A percentile compares a stretch with the other conserved stretches of the same genome.
Evolutionary conservation across 2,888 invertebrate genomes (phyloP).

Genomic region (Xanthia icteritia): DNA sequence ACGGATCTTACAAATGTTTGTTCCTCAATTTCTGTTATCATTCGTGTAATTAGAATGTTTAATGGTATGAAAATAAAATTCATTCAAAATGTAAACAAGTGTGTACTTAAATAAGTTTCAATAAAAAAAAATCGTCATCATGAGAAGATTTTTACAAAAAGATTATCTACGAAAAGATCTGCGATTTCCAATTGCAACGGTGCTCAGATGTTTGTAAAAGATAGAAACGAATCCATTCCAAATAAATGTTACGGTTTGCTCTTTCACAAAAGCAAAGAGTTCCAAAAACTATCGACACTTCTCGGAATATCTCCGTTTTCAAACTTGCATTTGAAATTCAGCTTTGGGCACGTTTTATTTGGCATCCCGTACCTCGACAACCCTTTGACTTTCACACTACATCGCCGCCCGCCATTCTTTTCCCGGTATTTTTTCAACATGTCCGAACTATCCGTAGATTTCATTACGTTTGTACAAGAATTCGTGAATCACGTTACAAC

Average conservation of each 20-base stretch:
- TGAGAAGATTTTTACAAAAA: constrained; percentile 4
- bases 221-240: constrained; percentile 34
- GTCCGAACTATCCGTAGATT: constrained; percentile 44
- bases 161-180: constrained; percentile 12
- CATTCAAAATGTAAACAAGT: neutral
- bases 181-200: constrained; percentile 12
- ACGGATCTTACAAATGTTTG: constrained; percentile 29
- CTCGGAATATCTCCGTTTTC: constrained; percentile 36
- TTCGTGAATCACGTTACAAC: constrained; percentile 63
- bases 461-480: constrained; percentile 59
- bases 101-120: neutral
- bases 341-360: constrained; percentile 38
- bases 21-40: constrained; percentile 15
- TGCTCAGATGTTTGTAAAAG: constrained; percentile 38
- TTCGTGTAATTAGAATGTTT: constrained; percentile 12
- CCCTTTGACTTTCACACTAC: constrained; percentile 25
- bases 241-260: constrained; percentile 49
- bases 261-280: constrained; percentile 22
- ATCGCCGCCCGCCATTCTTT: constrained; percentile 12
- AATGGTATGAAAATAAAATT: neutral
- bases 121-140: neutral
- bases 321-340: constrained; percentile 31
- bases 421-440: constrained; percentile 48
- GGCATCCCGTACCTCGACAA: constrained; percentile 7
- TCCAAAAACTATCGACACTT: constrained; percentile 26